A percentile compares a stretch with the other conserved stretches of the same genome.
These are phyloP conservation scores for Anas platyrhynchos DNA, from an alignment of 2,113 vertebrate genomes.

Conservation along the genomic window DNA sequence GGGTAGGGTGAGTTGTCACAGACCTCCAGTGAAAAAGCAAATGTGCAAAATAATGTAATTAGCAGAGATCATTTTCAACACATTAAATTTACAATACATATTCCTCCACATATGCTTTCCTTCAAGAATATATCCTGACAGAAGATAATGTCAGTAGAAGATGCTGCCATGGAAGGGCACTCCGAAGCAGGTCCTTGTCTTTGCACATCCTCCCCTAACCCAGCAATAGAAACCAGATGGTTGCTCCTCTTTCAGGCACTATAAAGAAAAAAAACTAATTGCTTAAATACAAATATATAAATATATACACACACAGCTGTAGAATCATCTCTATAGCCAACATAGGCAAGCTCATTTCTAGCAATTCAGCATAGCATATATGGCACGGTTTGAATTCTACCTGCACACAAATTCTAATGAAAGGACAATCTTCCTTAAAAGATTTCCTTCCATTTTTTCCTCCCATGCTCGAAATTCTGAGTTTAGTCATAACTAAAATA, in stretches of 20 bases:
- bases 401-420: neutral
- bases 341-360: neutral
- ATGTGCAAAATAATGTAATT: neutral
- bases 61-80: neutral
- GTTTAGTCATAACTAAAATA: neutral
- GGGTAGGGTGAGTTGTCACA: neutral
- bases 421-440: neutral
- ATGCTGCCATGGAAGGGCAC: neutral
- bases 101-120: neutral
- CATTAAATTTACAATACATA: neutral
- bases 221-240: neutral
- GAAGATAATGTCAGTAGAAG: neutral
- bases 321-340: neutral
- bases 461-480: neutral
- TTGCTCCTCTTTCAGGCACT: neutral
- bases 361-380: neutral
- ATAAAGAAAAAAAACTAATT: neutral
- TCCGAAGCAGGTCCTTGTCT: neutral
- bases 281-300: neutral
- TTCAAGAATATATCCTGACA: neutral
- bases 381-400: neutral
- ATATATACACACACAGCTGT: neutral
- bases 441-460: neutral
- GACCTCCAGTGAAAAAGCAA: neutral
- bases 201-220: neutral